A percentile compares a stretch with the other conserved stretches of the same genome.
Evolutionary conservation across 2,797 vertebrate genomes (phyloP).

Genomic region (Semotilus atromaculatus): DNA sequence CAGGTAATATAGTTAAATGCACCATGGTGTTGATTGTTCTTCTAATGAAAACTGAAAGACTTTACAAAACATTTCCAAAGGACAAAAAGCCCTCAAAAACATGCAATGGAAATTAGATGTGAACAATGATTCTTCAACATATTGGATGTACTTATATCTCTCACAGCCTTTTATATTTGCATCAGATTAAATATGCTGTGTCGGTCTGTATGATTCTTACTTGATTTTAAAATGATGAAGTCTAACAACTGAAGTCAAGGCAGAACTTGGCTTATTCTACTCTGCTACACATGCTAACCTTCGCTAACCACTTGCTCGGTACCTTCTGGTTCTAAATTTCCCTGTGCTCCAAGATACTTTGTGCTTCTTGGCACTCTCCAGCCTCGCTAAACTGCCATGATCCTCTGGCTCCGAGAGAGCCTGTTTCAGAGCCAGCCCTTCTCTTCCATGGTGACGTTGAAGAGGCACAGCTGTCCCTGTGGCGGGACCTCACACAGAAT

Average conservation of each 20-base stretch:
- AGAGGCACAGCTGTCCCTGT: constrained; percentile 20
- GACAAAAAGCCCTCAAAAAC: not conserved
- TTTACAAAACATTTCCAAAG: not conserved
- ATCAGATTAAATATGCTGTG: constrained; percentile 3
- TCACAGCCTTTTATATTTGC: not conserved
- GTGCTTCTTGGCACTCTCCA: constrained; percentile 23
- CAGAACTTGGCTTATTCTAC: not conserved
- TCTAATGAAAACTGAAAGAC: not conserved
- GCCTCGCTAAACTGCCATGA: constrained; percentile 20
- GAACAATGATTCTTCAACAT: not conserved
- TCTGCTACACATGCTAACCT: not conserved
- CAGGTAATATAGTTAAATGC: not conserved
- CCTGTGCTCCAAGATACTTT: constrained; percentile 18
- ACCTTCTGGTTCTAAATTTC: constrained; percentile 15
- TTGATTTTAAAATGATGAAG: not conserved
- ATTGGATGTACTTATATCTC: not conserved
- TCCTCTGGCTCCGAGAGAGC: constrained; percentile 35
- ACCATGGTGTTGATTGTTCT: not conserved
- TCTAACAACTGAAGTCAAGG: not conserved
- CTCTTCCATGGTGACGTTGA: constrained; percentile 30
- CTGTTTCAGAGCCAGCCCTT: constrained; percentile 30
- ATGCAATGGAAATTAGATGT: not conserved
- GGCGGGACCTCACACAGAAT: constrained; percentile 29
- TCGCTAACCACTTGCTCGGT: constrained; percentile 10
- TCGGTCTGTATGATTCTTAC: not conserved